Base-by-base conservation (phyloP, 2,797 vertebrate species). In the Dendrocincla tyrannina region DNA sequence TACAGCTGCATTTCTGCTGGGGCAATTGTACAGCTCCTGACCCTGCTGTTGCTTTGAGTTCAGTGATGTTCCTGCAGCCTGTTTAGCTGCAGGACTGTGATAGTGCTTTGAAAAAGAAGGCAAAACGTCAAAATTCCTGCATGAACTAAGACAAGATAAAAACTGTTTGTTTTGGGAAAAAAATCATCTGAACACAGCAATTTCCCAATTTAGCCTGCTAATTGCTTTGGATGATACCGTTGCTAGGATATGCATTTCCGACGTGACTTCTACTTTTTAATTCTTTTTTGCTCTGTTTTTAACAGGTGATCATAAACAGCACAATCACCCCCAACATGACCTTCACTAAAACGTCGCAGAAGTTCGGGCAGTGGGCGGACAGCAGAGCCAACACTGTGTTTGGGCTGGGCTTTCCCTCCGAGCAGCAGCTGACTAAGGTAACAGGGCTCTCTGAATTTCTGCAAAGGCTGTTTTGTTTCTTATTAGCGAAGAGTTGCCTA, bases 291-390 rank as follows among this genome's bases (percentile, higher is more conserved):
- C 27, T 93, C 32, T 92, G 37, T 85, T 85, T 91, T 85, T 88
- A 30, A 78, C 98, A 99, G 99, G 99, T 99, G 96, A 99, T 99
- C 90, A 99, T 99, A 94, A 99, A 99, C 98, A 99, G 99, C 98
- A 99, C 99, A 93, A 99, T 99, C 98, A 99, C 99, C 15, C 99
- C 99, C 75, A 99, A 99, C 93, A 99, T 99, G 99, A 99, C 99
- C 55, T 99, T 99, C 97, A 99, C 99, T 5, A 99, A 99, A 96
- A 99, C 99, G 0, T 99, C 99, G 0, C 99, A 99, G 98, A 99
- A 99, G 97, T 99, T 99, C 0, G 99, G 99, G 80, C 99, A 99
- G 97, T 99, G 99, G 99, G 99, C 99, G 0, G 99, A 99, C 98
- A 99, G 99, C 98, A 98, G 99, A 89, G 99, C 99, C 83, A 99